These are phyloP conservation scores for Istiophorus platypterus DNA, from an alignment of 2,113 vertebrate genomes.

Conservation along the genomic window DNA sequence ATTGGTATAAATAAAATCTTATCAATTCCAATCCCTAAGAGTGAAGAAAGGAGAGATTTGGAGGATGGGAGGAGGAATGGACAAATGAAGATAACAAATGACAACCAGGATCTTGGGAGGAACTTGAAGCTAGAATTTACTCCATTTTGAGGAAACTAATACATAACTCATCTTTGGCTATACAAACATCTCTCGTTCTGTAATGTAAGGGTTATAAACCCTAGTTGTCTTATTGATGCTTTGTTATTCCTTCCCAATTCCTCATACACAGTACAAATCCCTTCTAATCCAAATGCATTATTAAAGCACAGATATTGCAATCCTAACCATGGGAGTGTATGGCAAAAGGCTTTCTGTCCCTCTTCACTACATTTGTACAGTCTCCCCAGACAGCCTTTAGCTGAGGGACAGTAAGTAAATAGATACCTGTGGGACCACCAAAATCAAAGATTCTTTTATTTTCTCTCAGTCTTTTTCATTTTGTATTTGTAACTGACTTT, in stretches of 20 bases:
- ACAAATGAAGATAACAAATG: background rate
- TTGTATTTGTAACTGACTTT: background rate
- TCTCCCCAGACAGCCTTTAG: conserved; percentile 7
- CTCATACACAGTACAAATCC: conserved; percentile 51
- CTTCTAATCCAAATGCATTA: conserved; percentile 66
- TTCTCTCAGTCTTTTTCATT: background rate
- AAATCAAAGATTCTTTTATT: background rate
- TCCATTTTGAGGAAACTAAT: background rate
- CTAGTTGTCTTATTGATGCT: conserved; percentile 46
- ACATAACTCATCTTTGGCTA: conserved; percentile 22
- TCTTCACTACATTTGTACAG: conserved; percentile 3
- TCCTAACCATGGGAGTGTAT: conserved; percentile 28
- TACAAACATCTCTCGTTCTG: conserved; percentile 31
- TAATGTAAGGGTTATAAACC: conserved; percentile 3
- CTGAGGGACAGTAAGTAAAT: conserved; percentile 24
- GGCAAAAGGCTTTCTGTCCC: conserved; percentile 21
- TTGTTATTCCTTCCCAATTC: conserved; percentile 45
- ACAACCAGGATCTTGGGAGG: background rate
- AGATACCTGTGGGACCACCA: background rate
- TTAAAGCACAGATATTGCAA: conserved; percentile 50
- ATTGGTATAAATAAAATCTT: too few relatives aligned
- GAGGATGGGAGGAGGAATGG: background rate
- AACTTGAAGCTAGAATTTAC: background rate
- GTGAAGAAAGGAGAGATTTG: background rate
- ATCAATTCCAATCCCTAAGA: background rate